Evolutionary conservation across 2,888 invertebrate species (phyloP).

Genomic region (Drosophila maculinotata): DNA sequence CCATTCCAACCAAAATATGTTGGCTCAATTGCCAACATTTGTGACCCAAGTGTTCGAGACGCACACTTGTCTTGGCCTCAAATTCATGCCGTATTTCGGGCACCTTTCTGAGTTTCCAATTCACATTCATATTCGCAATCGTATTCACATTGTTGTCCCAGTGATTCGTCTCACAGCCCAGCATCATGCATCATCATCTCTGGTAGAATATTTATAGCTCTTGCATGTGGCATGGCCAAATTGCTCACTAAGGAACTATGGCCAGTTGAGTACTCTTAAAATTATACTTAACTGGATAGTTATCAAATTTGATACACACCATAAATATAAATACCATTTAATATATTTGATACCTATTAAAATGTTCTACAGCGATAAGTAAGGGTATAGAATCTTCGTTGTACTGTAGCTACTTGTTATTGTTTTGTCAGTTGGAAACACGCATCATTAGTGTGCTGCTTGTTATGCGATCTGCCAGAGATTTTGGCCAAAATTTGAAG

Average conservation of each 20-base stretch:
- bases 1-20: slow-evolving; percentile 26
- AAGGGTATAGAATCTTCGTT: slow-evolving; percentile 34
- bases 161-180: slow-evolving; percentile 39
- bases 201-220: slow-evolving; percentile 45
- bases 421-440: slow-evolving; percentile 32
- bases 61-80: slow-evolving; percentile 3
- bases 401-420: slow-evolving; percentile 8
- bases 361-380: neutral
- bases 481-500: slow-evolving; percentile 51
- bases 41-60: slow-evolving; percentile 30
- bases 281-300: too few relatives aligned
- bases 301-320: neutral
- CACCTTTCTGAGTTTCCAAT: slow-evolving; percentile 40
- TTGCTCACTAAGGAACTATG: slow-evolving; percentile 9
- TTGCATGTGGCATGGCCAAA: slow-evolving; percentile 29
- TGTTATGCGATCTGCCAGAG: slow-evolving; percentile 68
- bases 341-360: too few relatives aligned
- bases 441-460: slow-evolving; percentile 71
- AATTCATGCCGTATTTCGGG: slow-evolving; percentile 43
- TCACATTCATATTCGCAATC: slow-evolving; percentile 49
- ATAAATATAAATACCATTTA: too few relatives aligned
- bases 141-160: slow-evolving; percentile 57
- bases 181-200: slow-evolving; percentile 48
- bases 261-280: neutral
- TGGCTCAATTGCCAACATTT: slow-evolving; percentile 28